These are phyloP conservation scores for Hypercompe scribonia DNA, from an alignment of 2,888 invertebrate species.

Conservation along the genomic window DNA sequence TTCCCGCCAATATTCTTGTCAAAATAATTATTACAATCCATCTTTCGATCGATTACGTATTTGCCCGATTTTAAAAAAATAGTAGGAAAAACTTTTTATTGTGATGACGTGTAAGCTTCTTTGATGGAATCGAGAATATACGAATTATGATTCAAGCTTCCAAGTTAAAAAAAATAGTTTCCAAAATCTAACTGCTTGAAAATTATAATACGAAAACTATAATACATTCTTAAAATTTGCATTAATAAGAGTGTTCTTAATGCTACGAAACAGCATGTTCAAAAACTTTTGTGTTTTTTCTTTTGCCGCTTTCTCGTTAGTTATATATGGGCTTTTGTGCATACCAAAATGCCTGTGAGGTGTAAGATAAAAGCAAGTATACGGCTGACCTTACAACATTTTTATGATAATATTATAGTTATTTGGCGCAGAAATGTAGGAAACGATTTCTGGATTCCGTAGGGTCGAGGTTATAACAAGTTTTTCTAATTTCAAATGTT, in stretches of 20 bases:
- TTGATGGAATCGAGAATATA: not conserved
- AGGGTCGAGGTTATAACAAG: not conserved
- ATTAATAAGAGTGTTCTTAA: not conserved
- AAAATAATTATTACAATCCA: not conserved
- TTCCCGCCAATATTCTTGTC: not conserved
- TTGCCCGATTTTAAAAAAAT: not conserved
- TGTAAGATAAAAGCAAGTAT: not conserved
- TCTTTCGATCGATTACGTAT: too few relatives aligned
- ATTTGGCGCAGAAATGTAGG: not conserved
- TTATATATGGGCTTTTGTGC: not conserved
- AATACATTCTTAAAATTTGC: not conserved
- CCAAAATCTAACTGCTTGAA: not conserved
- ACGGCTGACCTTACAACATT: not conserved
- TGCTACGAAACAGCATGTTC: not conserved
- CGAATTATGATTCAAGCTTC: not conserved
- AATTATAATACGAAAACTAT: not conserved
- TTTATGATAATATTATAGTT: conserved; percentile 4
- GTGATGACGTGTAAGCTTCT: not conserved
- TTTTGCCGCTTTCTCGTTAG: not conserved
- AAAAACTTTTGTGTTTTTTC: not conserved
- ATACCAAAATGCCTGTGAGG: not conserved
- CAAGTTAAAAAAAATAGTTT: not conserved
- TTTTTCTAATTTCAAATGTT: too few relatives aligned
- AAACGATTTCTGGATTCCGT: not conserved
- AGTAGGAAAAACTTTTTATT: not conserved